Evolutionary conservation across 2,797 vertebrate genomes (phyloP).

Genomic region (Clarias fuscus): DNA sequence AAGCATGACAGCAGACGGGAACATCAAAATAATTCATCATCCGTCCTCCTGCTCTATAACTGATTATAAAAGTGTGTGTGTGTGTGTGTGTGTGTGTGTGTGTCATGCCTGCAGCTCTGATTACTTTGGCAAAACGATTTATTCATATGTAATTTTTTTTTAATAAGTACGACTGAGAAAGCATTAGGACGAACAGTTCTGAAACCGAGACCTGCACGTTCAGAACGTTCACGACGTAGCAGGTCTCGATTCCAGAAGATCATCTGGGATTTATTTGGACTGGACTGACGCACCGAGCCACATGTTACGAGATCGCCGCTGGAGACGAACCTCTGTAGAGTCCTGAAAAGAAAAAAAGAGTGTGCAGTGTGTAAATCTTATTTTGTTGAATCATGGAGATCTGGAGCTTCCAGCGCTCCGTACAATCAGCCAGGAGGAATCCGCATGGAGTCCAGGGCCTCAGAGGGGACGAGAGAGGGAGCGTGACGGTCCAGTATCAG

Average conservation of each 20-base stretch:
- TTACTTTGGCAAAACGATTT: neutral
- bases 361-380: neutral
- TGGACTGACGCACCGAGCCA: neutral
- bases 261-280: constrained; percentile 39
- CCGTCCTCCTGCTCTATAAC: neutral
- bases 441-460: neutral
- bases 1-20: neutral
- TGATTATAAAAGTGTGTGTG: neutral
- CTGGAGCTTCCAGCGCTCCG: neutral
- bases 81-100: too few species aligned
- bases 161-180: neutral
- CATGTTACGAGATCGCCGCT: neutral
- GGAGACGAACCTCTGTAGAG: neutral
- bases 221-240: neutral
- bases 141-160: too few species aligned
- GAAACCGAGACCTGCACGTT: neutral
- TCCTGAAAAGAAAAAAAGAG: constrained; percentile 7
- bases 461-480: neutral
- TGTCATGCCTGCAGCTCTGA: neutral
- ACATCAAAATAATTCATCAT: neutral
- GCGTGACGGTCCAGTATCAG: neutral
- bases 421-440: constrained; percentile 9
- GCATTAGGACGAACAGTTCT: neutral
- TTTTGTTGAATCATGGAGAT: neutral
- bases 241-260: constrained; percentile 7